A percentile compares a stretch with the other conserved stretches of the same genome.
These are phyloP conservation scores for Spisula subtruncata DNA, from an alignment of 2,888 invertebrate genomes.

Conservation along the genomic window DNA sequence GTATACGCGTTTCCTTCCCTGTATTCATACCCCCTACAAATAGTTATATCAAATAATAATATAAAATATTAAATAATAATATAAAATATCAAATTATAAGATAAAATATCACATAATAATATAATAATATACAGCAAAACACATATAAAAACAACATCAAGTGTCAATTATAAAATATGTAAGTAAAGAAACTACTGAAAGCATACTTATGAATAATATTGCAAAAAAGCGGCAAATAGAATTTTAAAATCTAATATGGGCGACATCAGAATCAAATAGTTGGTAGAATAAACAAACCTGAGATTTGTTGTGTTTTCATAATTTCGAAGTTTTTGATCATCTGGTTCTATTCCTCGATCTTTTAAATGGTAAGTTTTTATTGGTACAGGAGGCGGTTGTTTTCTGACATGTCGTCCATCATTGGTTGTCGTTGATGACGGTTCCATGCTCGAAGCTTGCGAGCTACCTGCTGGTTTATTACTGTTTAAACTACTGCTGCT, in stretches of 20 bases:
- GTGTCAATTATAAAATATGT: too few relatives aligned
- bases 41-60: not conserved
- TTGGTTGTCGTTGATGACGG: slow-evolving; percentile 42
- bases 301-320: slow-evolving; percentile 81
- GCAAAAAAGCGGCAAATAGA: too few relatives aligned
- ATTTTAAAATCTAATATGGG: too few relatives aligned
- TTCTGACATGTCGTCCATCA: slow-evolving; percentile 56
- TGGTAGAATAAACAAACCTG: slow-evolving; percentile 23
- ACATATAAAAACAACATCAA: too few relatives aligned
- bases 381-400: slow-evolving; percentile 84
- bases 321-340: slow-evolving; percentile 82
- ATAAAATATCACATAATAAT: too few relatives aligned
- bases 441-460: slow-evolving; percentile 50
- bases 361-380: slow-evolving; percentile 82
- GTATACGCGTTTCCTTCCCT: slow-evolving; percentile 69
- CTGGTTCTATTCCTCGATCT: slow-evolving; percentile 81
- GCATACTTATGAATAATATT: too few relatives aligned
- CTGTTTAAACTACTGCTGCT: slow-evolving; percentile 44
- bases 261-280: too few relatives aligned
- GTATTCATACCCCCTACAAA: slow-evolving; percentile 74
- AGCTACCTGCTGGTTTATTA: slow-evolving; percentile 35
- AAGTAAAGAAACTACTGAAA: too few relatives aligned
- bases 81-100: too few relatives aligned
- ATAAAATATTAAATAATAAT: too few relatives aligned
- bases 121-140: too few relatives aligned